Base-by-base conservation (phyloP, 2,888 invertebrate genomes). In the Leptinotarsa juncta region DNA sequence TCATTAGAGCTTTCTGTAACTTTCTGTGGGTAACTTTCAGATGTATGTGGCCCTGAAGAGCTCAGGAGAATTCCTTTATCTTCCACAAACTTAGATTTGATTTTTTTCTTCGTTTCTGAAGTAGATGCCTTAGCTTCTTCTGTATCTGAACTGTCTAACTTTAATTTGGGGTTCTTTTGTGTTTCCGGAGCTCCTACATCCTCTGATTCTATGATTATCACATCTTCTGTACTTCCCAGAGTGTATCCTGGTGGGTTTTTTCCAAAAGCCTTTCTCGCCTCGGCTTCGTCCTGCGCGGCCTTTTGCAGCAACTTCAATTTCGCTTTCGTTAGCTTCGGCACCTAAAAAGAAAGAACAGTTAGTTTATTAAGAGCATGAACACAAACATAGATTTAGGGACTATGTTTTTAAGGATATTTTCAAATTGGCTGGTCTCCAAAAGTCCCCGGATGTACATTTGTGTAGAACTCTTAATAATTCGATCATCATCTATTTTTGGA, bases 281-380 rank as follows among this genome's bases (percentile, higher is more conserved):
- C 55, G 4, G 57, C 57, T 50, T 60, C 55, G 42, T 77, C 73
- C 23, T 77, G 71, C n/a, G 69, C 68, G 5, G 67, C 70, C 55
- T 78, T 77, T 75, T 77, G 77, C 65, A 79, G 68, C 72, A 83
- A 76, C 79, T 83, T 85, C 77, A 84, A 73, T 75, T 83, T 84
- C 65, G 82, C 81, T 76, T 80, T 83, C 74, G 79, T 81, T 67
- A 82, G 74, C 78, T 80, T 83, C 74, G 81, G 79, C 75, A 83
- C 86, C 86, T 68, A 80, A 81, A 82, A 78, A 75, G 76, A 80
- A 79, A 65, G 62, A 74, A 67, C 53, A 67, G 71, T 80, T 78
- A 82, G 81, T 78, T 51, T 78, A 77, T 82, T 81, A 83, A 83
- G 83, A 83, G 85, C 81, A 83, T 82, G 82, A 75, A 84, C 82